Base-by-base conservation (phyloP, 2,113 vertebrate species). In the Paramisgurnus dabryanus region DNA sequence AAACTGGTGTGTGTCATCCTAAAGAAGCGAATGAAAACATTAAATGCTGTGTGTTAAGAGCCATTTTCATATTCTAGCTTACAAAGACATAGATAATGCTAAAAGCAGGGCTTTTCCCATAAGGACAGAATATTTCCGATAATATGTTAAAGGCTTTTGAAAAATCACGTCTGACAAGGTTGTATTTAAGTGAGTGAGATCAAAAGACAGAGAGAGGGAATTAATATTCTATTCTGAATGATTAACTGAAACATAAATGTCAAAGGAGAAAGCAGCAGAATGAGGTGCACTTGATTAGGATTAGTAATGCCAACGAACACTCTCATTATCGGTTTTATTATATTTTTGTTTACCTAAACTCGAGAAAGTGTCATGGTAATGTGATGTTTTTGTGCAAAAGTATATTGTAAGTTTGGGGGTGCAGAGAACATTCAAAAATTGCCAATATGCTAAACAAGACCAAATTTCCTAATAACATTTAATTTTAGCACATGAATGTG, bases 201-300 rank as follows among this genome's bases (percentile, higher is more conserved):
- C 27, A 34, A 80, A 60, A 81, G 22, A 53, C 15, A 71, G 47
- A 71, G 41, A 50, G 12, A 50, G 60, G 58, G 18, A n/a, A 69
- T 41, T 45, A 76, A 68, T 39, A 7, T 12, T 79, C 43, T 65
- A 47, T 71, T 27, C 60, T 53, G 27, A 67, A 83, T 61, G 43
- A 53, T 82, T 89, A 88, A 90, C 86, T 89, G 85, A 89, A 89
- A 87, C 80, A 86, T 78, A 85, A 87, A 91, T 87, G 89, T 91
- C 88, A 88, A 86, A 68, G 83, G 83, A 81, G 80, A 83, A 85
- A 82, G 12, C 47, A 82, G 81, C 71, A 81, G 49, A 75, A 77
- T 39, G 45, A 9, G 9, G 76, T 60, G 13, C 63, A 34, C 60
- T 61, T 82, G 84, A 63, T 81, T 64, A 67, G 73, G 63, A 41